Evolutionary conservation across 2,113 vertebrate genomes (phyloP), one percentile per base, ranked within the genome.

Genomic region (Furnarius figulus): DNA sequence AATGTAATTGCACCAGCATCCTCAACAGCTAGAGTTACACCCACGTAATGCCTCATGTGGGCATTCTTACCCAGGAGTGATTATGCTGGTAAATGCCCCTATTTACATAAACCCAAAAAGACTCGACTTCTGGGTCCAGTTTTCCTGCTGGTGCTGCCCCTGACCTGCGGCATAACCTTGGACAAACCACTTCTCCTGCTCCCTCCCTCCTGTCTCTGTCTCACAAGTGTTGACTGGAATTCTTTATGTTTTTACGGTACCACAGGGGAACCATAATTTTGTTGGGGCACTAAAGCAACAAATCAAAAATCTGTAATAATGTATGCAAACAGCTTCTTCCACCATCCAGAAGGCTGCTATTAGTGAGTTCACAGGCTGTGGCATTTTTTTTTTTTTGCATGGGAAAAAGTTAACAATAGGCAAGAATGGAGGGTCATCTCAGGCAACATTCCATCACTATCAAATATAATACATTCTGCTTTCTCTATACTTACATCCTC

Each of bases 401-500:
- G 88, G 74, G 86, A 91, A 92, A 62, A 96, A 89, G 66, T 93
- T 90, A 95, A 93, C 88, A 92, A 92, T 87, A 78, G 76, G 53
- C 74, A 87, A 88, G 59, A 89, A 78, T 1, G 47, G 70, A 92
- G 70, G 93, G 95, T 96, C 95, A 93, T 86, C 66, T 94, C 85
- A 94, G 95, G 95, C 56, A 1, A 97, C 87, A 93, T 96, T 95
- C 93, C 83, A 76, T 75, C 19, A 8, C 90, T 93, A 95, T 96
- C 92, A 84, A 85, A 94, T 87, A 56, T 68, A 92, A 63, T 88
- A 84, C 76, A 90, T 95, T 86, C 40, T 87, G 62, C 76, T 95
- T 95, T 93, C 90, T 89, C 79, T 79, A 74, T 80, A 71, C 85
- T 89, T 94, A 52, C 72, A 52, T 44, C 76, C 77, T 92, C 53